A percentile compares a stretch with the other conserved stretches of the same genome.
These are phyloP conservation scores for Sphaerophoria taeniata DNA, from an alignment of 2,888 invertebrate species.

Conservation along the genomic window DNA sequence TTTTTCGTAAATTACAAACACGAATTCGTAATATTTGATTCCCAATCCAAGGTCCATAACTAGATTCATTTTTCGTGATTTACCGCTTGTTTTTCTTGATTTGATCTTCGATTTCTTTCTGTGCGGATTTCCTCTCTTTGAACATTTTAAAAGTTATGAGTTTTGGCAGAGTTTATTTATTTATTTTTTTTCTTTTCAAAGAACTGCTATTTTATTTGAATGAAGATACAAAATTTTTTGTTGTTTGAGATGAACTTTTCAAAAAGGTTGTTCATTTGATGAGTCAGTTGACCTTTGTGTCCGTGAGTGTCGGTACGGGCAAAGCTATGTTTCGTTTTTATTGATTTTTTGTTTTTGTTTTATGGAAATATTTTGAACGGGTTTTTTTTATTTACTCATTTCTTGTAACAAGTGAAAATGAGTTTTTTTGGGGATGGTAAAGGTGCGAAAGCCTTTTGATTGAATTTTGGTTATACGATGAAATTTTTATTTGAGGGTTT, in stretches of 20 bases:
- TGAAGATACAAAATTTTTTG: background rate
- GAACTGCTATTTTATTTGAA: slow-evolving; percentile 9
- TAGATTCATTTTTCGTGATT: too few relatives aligned
- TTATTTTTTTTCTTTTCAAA: slow-evolving; percentile 3
- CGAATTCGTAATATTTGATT: too few relatives aligned
- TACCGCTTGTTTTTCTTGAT: too few relatives aligned
- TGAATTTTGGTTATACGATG: background rate
- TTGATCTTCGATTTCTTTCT: too few relatives aligned
- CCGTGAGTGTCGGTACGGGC: background rate
- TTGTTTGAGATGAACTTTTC: slow-evolving; percentile 15
- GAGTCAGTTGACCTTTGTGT: background rate
- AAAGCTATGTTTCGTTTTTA: too few relatives aligned
- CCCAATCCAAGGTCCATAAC: too few relatives aligned
- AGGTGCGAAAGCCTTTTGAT: slow-evolving; percentile 10
- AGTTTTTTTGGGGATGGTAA: background rate
- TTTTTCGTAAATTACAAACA: too few relatives aligned
- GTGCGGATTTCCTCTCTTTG: too few relatives aligned
- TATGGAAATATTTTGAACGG: background rate
- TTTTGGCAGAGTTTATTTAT: background rate
- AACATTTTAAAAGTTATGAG: background rate
- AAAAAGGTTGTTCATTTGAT: slow-evolving; percentile 14
- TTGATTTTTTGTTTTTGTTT: background rate
- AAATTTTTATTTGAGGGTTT: background rate
- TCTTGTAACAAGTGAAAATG: background rate
- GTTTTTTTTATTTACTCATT: background rate